A percentile compares a stretch with the other conserved stretches of the same genome.
These are phyloP conservation scores for Myzus persicae DNA, from an alignment of 1,140 invertebrate species.

Conservation along the genomic window DNA sequence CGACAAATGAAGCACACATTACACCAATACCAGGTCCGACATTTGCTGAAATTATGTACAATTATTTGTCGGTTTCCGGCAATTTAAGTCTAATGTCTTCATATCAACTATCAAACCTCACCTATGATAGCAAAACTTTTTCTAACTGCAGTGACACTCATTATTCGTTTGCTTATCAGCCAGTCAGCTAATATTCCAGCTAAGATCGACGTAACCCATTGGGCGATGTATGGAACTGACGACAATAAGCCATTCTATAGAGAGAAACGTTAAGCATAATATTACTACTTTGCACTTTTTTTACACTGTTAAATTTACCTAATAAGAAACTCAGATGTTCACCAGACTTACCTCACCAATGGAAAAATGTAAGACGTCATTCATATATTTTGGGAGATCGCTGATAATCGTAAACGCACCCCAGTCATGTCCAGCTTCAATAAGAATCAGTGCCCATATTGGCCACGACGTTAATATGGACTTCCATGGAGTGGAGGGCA, in stretches of 20 bases:
- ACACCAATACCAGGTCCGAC: slow-evolving; percentile 80
- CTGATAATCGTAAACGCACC: no score
- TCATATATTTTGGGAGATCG: no score
- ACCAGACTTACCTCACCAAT: no score
- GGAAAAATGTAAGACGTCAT: slow-evolving; percentile 74
- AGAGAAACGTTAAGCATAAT: neutral
- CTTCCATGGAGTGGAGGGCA: no score
- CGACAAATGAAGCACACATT: slow-evolving; percentile 73
- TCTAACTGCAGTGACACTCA: slow-evolving; percentile 69
- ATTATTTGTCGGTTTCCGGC: neutral
- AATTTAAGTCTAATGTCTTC: neutral
- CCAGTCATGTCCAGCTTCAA: no score
- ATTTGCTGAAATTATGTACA: slow-evolving; percentile 68
- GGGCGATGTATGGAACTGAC: slow-evolving; percentile 70
- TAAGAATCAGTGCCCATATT: no score
- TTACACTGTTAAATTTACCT: no score
- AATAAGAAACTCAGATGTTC: slow-evolving; percentile 65
- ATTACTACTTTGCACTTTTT: no score
- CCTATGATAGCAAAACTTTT: slow-evolving; percentile 72
- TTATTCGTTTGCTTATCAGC: slow-evolving; percentile 67
- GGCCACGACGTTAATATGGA: no score
- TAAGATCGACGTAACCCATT: slow-evolving; percentile 71
- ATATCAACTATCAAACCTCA: slow-evolving; percentile 63
- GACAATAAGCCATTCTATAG: slow-evolving; percentile 69
- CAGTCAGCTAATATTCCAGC: slow-evolving; percentile 71